phyloP scores from a whole-genome alignment of 37 sponge, comb jelly and placozoan species.

The Spongia lamella region DNA sequence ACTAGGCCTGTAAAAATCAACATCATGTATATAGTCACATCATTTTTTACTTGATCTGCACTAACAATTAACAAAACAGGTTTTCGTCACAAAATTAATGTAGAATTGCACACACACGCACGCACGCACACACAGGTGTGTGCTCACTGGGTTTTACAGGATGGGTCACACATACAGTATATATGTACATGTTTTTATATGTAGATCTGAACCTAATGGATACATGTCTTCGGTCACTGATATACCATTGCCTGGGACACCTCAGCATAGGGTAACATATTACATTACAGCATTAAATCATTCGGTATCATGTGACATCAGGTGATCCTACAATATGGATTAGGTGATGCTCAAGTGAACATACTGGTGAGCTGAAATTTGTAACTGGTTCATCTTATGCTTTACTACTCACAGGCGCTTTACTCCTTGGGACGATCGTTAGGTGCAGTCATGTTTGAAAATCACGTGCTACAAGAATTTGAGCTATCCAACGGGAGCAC shows the following conservation, averaged over 20 bases:
- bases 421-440: conserved; percentile 60
- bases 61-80: too few relatives aligned
- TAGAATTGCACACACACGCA: too few relatives aligned
- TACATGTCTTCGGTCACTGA: conserved; percentile 72
- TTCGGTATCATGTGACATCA: conserved; percentile 5
- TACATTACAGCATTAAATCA: background rate
- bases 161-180: too few relatives aligned
- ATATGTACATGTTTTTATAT: too few relatives aligned
- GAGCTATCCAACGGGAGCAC: conserved; percentile 4
- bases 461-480: conserved; percentile 47
- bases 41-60: too few relatives aligned
- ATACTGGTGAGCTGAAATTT: conserved; percentile 45
- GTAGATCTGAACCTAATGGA: conserved; percentile 70
- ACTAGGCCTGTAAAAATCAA: too few relatives aligned
- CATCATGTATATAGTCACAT: too few relatives aligned
- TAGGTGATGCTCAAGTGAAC: conserved; percentile 83
- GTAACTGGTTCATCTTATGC: too few relatives aligned
- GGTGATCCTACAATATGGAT: conserved; percentile 69
- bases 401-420: conserved; percentile 36
- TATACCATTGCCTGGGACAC: conserved; percentile 53
- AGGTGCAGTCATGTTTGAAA: conserved; percentile 67
- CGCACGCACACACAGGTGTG: too few relatives aligned
- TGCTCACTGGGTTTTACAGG: too few relatives aligned
- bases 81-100: too few relatives aligned
- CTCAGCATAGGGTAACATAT: conserved; percentile 48